These are phyloP conservation scores for Amphilophus citrinellus DNA, from an alignment of 2,113 vertebrate genomes.

Conservation along the genomic window DNA sequence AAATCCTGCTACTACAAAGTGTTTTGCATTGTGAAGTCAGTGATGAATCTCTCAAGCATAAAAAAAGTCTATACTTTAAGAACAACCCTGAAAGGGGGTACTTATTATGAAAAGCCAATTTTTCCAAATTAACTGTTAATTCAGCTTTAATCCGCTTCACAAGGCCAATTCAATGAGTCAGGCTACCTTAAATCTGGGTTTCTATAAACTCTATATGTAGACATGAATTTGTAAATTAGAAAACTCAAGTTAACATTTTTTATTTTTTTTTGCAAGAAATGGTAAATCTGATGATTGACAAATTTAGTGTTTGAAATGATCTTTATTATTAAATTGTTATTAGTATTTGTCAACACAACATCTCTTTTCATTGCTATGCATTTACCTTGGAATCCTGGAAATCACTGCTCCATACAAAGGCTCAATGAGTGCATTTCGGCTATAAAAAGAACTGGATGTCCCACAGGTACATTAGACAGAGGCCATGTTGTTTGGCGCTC, in stretches of 20 bases:
- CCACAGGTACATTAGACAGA: not conserved
- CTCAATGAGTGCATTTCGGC: not conserved
- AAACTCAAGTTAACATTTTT: too few species aligned
- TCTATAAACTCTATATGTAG: not conserved
- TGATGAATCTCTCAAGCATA: not conserved
- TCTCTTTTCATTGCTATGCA: not conserved
- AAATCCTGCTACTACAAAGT: not conserved
- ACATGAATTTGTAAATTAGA: not conserved
- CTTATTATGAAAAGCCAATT: not conserved
- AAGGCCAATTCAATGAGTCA: not conserved
- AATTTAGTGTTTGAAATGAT: not conserved
- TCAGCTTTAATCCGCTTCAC: not conserved
- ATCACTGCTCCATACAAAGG: not conserved
- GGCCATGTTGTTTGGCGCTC: not conserved
- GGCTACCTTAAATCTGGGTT: not conserved
- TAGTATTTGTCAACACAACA: not conserved
- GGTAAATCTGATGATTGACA: not conserved
- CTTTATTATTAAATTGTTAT: not conserved
- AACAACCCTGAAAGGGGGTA: not conserved
- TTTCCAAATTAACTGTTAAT: not conserved
- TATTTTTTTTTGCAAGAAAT: not conserved
- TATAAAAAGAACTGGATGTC: not conserved
- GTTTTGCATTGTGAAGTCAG: conserved; percentile 42
- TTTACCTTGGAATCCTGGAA: not conserved
- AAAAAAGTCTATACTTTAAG: not conserved